These are phyloP conservation scores for Linyphia triangularis DNA, from an alignment of 2,888 invertebrate genomes.

Conservation along the genomic window DNA sequence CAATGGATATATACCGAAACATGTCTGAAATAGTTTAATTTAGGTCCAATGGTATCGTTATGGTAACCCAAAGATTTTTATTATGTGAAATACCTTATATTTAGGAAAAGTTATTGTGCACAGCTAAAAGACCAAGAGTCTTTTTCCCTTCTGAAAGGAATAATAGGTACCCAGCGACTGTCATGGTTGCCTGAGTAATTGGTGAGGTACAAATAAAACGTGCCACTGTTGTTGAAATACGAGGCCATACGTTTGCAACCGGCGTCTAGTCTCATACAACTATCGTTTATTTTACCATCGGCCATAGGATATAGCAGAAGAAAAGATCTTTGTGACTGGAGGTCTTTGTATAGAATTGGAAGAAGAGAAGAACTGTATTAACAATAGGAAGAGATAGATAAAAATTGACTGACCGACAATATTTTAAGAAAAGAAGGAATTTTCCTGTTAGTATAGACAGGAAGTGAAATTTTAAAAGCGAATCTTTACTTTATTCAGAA, in stretches of 20 bases:
- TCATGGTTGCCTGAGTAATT: background rate
- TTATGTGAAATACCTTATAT: constrained; percentile 3
- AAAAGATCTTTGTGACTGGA: background rate
- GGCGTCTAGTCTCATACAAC: background rate
- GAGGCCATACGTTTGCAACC: background rate
- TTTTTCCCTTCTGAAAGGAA: background rate
- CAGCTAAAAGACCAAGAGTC: background rate
- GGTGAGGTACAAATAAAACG: background rate
- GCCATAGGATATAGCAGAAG: background rate
- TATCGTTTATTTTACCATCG: background rate
- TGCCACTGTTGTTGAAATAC: background rate
- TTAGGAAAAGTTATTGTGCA: background rate
- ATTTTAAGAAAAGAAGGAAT: background rate
- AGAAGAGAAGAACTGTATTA: background rate
- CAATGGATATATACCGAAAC: no score
- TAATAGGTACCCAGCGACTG: background rate
- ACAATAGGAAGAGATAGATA: background rate
- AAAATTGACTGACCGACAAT: background rate
- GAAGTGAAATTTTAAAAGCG: no score
- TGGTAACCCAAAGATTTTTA: no score
- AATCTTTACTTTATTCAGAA: no score
- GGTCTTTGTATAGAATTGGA: background rate
- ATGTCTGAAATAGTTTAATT: no score
- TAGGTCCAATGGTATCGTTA: no score
- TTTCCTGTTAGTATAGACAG: no score